These are phyloP conservation scores for Drosophila recens DNA, from an alignment of 2,888 invertebrate species.

Conservation along the genomic window DNA sequence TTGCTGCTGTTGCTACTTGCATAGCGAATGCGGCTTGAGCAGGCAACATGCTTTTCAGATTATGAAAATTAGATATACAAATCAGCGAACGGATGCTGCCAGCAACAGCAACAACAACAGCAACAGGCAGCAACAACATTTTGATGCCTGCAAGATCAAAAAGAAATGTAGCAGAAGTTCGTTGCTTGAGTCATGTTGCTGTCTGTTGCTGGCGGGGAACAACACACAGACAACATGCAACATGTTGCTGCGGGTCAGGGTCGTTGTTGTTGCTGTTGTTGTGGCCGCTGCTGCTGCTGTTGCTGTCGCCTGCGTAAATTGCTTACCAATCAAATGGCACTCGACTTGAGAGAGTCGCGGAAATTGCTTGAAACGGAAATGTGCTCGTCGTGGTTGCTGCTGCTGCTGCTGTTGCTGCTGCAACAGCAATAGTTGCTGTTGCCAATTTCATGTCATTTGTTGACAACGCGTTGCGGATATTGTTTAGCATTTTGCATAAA, in stretches of 20 bases:
- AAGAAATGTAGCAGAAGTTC: conserved; percentile 34
- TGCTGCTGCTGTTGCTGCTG: conserved; percentile 31
- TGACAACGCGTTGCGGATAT: conserved; percentile 78
- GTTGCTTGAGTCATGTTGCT: conserved; percentile 47
- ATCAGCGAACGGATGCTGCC: conserved; percentile 80
- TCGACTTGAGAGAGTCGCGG: conserved; percentile 65
- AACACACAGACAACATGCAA: conserved; percentile 58
- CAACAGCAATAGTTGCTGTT: conserved; percentile 39
- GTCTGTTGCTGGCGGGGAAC: conserved; percentile 32
- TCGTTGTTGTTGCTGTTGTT: conserved; percentile 47
- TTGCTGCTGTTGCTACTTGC: conserved; percentile 47
- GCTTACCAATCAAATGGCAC: conserved; percentile 76
- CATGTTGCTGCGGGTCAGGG: conserved; percentile 77
- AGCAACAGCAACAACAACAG: conserved; percentile 32
- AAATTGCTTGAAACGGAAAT: conserved; percentile 82
- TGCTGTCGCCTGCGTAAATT: conserved; percentile 67
- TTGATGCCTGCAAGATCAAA: conserved; percentile 62
- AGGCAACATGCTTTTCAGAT: conserved; percentile 68
- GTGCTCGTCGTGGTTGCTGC: conserved; percentile 59
- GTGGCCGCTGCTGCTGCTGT: conserved; percentile 15
- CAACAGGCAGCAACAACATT: conserved; percentile 51
- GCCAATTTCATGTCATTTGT: conserved; percentile 79
- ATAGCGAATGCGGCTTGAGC: conserved; percentile 44
- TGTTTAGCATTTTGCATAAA: conserved; percentile 77
- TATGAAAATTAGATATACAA: conserved; percentile 82